These are phyloP conservation scores for Parnassius orleans DNA, from an alignment of 2,888 invertebrate genomes.

Conservation along the genomic window DNA sequence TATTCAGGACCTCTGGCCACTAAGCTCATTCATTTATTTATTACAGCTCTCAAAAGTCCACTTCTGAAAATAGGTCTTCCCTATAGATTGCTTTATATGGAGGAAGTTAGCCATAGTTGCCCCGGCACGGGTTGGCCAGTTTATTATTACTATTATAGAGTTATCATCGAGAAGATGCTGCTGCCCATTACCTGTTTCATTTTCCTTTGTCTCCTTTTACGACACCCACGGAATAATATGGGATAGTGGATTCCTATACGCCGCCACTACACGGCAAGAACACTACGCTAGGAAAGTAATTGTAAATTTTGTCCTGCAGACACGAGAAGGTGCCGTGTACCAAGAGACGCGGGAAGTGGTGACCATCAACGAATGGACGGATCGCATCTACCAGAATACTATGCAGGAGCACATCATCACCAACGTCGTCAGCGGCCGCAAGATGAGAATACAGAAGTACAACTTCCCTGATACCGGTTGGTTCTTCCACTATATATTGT, in stretches of 20 bases:
- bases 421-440: constrained; percentile 94
- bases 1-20: neutral
- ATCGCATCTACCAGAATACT: constrained; percentile 95
- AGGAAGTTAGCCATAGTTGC: no score
- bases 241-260: no score
- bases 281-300: neutral
- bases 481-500: constrained; percentile 25
- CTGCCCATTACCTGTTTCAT: no score
- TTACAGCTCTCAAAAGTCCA: no score
- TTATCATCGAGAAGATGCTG: no score
- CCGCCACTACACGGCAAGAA: neutral
- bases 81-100: no score
- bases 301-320: constrained; percentile 69
- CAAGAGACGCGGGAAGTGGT: constrained; percentile 95
- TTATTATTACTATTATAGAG: neutral
- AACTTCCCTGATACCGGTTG: constrained; percentile 96
- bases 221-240: no score
- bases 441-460: constrained; percentile 96
- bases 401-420: constrained; percentile 96
- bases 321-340: constrained; percentile 91
- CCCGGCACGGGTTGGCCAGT: neutral
- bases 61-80: no score
- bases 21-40: neutral
- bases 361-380: constrained; percentile 95
- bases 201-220: no score